phyloP scores from a whole-genome alignment of 2,888 invertebrate genomes.

The Hofmannophila pseudospretella region DNA sequence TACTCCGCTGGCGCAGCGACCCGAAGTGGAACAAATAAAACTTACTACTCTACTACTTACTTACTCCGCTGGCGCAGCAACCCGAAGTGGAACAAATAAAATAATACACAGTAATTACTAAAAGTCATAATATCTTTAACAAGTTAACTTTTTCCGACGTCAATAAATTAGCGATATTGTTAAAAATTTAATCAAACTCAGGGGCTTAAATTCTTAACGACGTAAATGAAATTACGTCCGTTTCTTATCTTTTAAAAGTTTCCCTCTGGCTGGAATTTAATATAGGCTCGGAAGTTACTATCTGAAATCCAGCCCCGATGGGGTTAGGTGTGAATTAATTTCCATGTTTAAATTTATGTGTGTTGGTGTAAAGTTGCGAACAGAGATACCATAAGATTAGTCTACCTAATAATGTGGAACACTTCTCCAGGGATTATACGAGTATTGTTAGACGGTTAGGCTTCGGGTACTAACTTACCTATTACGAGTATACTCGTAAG shows the following conservation, averaged over 20 bases:
- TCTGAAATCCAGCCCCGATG: conserved; percentile 35
- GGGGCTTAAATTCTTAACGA: conserved; percentile 51
- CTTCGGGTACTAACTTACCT: no score
- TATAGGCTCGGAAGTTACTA: conserved; percentile 55
- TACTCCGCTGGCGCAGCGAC: no score
- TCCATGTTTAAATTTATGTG: conserved; percentile 22
- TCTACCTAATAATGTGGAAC: neutral
- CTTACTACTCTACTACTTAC: no score
- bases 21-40: no score
- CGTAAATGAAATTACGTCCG: conserved; percentile 58
- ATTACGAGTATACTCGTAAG: no score
- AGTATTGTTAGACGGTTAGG: no score
- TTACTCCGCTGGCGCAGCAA: no score
- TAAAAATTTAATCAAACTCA: conserved; percentile 53
- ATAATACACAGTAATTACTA: no score
- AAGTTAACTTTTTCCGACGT: neutral
- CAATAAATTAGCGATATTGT: conserved; percentile 36
- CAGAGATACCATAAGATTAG: neutral
- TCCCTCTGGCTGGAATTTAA: conserved; percentile 50
- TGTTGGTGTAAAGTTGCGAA: neutral
- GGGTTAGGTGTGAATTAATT: conserved; percentile 52
- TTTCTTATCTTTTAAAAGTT: conserved; percentile 51
- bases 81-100: no score
- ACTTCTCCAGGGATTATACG: no score
- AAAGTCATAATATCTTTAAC: no score